These are phyloP conservation scores for Tenodera sinensis DNA, from an alignment of 2,888 invertebrate species.

Conservation along the genomic window DNA sequence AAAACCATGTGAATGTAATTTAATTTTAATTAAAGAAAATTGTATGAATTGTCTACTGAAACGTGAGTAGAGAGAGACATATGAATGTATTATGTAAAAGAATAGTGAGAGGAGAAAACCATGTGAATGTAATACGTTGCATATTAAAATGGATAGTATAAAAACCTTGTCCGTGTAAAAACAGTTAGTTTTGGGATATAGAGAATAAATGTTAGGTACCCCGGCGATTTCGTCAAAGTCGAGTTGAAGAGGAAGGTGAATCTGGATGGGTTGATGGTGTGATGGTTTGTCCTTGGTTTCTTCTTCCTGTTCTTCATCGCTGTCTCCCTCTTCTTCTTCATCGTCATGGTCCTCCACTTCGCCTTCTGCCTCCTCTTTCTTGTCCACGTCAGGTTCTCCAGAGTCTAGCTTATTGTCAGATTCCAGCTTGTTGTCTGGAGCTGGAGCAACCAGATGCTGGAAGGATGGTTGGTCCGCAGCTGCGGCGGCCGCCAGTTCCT, in stretches of 20 bases:
- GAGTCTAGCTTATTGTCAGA: conserved; percentile 35
- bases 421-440: conserved; percentile 43
- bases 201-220: too few relatives aligned
- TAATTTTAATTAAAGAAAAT: too few relatives aligned
- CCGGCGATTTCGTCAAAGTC: conserved; percentile 80
- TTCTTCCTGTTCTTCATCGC: conserved; percentile 46
- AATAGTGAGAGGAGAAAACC: too few relatives aligned
- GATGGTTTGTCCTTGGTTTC: background rate
- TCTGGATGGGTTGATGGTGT: conserved; percentile 48
- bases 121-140: too few relatives aligned
- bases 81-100: too few relatives aligned
- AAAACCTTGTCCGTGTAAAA: too few relatives aligned
- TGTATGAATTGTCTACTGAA: too few relatives aligned
- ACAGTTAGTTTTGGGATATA: too few relatives aligned
- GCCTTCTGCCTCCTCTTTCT: conserved; percentile 50
- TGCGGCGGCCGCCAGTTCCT: background rate
- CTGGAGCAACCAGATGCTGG: conserved; percentile 36
- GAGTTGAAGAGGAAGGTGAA: conserved; percentile 75
- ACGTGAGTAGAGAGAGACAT: too few relatives aligned
- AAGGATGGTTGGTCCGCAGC: background rate
- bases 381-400: conserved; percentile 37
- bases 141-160: too few relatives aligned
- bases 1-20: too few relatives aligned
- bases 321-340: conserved; percentile 55
- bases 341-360: conserved; percentile 48